Evolutionary conservation across 1,140 invertebrate genomes (phyloP), one percentile per base, ranked within the genome.

Genomic region (Lineus longissimus): DNA sequence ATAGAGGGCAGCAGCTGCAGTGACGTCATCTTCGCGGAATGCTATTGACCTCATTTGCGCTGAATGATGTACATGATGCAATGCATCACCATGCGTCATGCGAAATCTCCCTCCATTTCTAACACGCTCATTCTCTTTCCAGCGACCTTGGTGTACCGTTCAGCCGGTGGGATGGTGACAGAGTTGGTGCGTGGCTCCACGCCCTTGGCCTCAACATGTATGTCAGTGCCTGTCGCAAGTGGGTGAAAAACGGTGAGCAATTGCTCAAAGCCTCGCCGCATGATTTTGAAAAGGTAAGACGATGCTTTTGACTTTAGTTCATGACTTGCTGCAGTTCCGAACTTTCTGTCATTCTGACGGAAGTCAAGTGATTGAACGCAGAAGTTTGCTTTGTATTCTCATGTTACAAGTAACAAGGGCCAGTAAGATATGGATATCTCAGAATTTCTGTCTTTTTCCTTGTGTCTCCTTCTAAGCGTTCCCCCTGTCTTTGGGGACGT

Each of bases 151-250:
- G 61, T 60, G 56, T 77, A 30, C 83, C 85, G 27, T 87, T 87
- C 73, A 72, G 77, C 15, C 75, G 92, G 61, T 94, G 95, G 89
- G 88, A 90, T 70, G 85, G 87, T 7, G 91, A 94, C 55, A 88
- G 91, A 13, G 87, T 97, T 0, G 89, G 88, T 72, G 88, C 88
- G 45, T 99, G 96, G 96, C 75, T 99, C 29, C 86, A 89, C 67
- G 88, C 89, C 59, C 83, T 97, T 55, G 94, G 95, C 0, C 85
- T 98, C 1, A 91, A 91, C 62, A 86, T 86, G 76, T 97, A 96
- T 79, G 85, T 88, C 17, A 77, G 84, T 1, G 91, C 95, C 66
- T 88, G 90, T 57, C 88, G 88, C 72, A 83, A 87, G 59, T 95
- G 92, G 91, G 87, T 93, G 17, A 88, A 88, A 61, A 89, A 87